Base-by-base conservation (phyloP, 2,113 vertebrate genomes). In the Takifugu flavidus region DNA sequence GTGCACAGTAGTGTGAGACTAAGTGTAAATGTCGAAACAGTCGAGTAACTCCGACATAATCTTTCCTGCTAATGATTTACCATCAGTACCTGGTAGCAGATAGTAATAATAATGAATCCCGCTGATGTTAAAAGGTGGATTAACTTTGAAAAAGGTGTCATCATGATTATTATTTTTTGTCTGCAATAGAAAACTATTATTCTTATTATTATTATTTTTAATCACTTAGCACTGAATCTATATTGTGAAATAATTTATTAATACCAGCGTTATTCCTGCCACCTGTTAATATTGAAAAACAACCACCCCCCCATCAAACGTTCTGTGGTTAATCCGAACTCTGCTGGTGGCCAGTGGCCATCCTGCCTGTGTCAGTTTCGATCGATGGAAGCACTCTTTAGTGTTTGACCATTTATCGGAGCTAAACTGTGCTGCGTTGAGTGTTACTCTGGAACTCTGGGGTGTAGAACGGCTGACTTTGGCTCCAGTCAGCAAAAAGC, bases 391-490 rank as follows among this genome's bases (percentile, higher is more conserved):
- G 79, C 57, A 56, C 56, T 56, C 83, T 85, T 85, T 84, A 88
- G 87, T 85, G 78, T 78, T 87, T 87, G 86, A 86, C 71, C 80
- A 82, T 87, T 85, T 82, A 77, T 78, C 60, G 85, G 80, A 68
- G 81, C 64, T 84, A 72, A 83, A 73, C 59, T 76, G 78, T 77
- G 81, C 84, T 50, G 70, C 76, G 49, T 65, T 70, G 86, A 88
- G 83, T 88, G 84, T 87, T 83, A 90, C 85, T 77, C 68, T 70
- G 67, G 83, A 76, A 85, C 75, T 84, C 72, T n/a, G 51, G 82
- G 67, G 49, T 6, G 34, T 64, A 77, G 67, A 59, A 90, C 88
- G 85, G 88, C 90, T 95, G 94, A 93, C 93, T 20, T 88, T 57
- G 55, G 70, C 75, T 80, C 89, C 87, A 83, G 75, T 86, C 85